Evolutionary conservation across 2,888 invertebrate genomes (phyloP).

Genomic region (Nezara viridula): DNA sequence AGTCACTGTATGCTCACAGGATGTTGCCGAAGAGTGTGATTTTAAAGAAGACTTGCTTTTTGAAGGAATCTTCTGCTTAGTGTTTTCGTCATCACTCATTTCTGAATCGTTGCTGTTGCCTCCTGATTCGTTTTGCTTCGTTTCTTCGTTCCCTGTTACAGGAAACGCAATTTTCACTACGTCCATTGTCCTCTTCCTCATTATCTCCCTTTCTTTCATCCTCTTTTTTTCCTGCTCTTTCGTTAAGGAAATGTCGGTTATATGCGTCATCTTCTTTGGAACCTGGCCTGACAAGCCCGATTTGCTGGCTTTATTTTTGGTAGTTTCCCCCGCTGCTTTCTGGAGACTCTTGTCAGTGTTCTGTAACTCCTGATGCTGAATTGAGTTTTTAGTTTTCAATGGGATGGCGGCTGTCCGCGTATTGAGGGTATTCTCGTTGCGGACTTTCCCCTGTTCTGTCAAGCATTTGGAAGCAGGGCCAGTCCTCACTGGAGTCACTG

Average conservation of each 20-base stretch:
- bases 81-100: neutral
- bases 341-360: neutral
- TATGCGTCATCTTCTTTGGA: slow-evolving; percentile 20
- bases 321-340: neutral
- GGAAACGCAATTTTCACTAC: slow-evolving; percentile 5
- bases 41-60: slow-evolving; percentile 3
- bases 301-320: neutral
- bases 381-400: neutral
- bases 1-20: neutral
- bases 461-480: neutral
- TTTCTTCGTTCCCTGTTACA: neutral
- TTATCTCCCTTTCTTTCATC: neutral
- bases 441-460: neutral
- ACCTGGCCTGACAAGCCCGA: no score
- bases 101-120: neutral
- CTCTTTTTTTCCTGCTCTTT: slow-evolving; percentile 23
- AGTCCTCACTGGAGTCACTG: neutral
- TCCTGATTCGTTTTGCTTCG: neutral
- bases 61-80: neutral
- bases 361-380: neutral
- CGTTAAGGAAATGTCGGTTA: slow-evolving; percentile 13
- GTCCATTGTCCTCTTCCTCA: slow-evolving; percentile 28
- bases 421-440: neutral
- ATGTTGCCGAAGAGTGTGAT: neutral
- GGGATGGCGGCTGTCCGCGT: neutral